phyloP scores from a whole-genome alignment of 2,113 vertebrate genomes.

The Fulica atra region DNA sequence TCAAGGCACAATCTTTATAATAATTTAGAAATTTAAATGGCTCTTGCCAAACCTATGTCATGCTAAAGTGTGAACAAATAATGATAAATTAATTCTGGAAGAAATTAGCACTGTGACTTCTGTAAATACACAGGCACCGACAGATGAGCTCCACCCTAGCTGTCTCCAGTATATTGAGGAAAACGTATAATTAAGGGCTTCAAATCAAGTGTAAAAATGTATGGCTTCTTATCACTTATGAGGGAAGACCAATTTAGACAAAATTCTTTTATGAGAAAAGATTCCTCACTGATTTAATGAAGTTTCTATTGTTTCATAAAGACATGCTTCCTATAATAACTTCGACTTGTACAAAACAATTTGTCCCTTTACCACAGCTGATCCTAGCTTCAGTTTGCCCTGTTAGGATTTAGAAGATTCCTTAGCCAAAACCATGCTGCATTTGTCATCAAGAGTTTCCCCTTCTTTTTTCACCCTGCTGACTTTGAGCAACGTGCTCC shows the following conservation, averaged over 20 bases:
- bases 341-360: not conserved
- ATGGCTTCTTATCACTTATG: not conserved
- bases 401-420: not conserved
- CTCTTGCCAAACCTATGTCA: not conserved
- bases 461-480: not conserved
- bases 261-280: not conserved
- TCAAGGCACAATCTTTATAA: not conserved
- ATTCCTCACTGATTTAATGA: not conserved
- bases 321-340: not conserved
- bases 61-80: not conserved
- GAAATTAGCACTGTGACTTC: not conserved
- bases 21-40: not conserved
- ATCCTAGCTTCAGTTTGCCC: not conserved
- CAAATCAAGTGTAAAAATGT: not conserved
- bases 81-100: not conserved
- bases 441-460: not conserved
- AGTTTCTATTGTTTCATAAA: not conserved
- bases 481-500: not conserved
- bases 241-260: not conserved
- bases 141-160: not conserved
- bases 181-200: not conserved
- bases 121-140: not conserved
- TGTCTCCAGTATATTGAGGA: not conserved
- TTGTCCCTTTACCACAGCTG: not conserved
- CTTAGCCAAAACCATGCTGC: not conserved